Evolutionary conservation across 2,888 invertebrate genomes (phyloP).

Genomic region (Altica lythri): DNA sequence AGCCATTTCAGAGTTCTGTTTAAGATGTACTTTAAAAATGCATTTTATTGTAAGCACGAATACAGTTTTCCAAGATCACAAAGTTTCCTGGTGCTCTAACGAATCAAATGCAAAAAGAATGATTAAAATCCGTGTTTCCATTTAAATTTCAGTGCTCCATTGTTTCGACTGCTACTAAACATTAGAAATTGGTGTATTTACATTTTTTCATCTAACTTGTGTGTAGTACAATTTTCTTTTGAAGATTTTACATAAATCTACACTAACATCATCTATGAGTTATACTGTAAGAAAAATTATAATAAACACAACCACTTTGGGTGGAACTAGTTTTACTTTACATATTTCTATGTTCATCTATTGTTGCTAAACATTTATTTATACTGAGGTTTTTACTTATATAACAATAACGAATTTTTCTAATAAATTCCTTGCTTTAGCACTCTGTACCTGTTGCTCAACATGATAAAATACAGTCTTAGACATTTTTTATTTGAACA

Average conservation of each 20-base stretch:
- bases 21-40: no score
- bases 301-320: constrained; percentile 21
- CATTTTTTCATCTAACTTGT: constrained; percentile 4
- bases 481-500: constrained; percentile 7
- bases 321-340: constrained; percentile 19
- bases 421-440: constrained; percentile 4
- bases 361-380: constrained; percentile 1
- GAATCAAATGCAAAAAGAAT: no score
- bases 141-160: no score
- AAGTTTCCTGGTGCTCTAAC: no score
- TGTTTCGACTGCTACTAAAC: no score
- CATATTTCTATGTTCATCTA: constrained; percentile 7
- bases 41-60: no score
- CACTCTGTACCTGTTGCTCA: constrained; percentile 1
- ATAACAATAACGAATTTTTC: not conserved
- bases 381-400: not conserved
- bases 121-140: no score
- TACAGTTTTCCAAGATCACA: no score
- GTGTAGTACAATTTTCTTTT: constrained; percentile 1
- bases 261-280: constrained; percentile 4
- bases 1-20: no score
- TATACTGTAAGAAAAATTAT: constrained; percentile 9
- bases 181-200: constrained; percentile 16
- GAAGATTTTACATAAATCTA: constrained; percentile 10
- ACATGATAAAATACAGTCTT: constrained; percentile 15